Conservation (phyloP, 2,888 invertebrate genomes). For the Unio pictorum region DNA sequence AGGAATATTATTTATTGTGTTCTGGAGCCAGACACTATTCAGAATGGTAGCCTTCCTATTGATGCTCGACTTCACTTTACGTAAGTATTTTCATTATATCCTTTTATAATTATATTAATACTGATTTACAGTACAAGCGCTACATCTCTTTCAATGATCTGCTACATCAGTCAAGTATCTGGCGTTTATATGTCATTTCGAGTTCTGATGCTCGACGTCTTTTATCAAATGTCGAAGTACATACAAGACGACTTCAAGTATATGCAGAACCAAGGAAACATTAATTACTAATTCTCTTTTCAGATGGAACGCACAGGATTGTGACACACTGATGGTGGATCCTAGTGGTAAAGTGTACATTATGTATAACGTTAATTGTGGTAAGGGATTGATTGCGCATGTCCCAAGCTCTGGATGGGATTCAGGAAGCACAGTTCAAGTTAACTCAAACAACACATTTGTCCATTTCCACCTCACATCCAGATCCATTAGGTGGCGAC, state of each 20-base stretch:
- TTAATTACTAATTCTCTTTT: background rate
- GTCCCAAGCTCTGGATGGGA: slow-evolving; percentile 34
- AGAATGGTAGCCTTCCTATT: slow-evolving; percentile 7
- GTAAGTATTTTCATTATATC: slow-evolving; percentile 5
- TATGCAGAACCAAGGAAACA: background rate
- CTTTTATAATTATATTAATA: no score
- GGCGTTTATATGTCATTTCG: background rate
- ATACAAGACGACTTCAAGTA: background rate
- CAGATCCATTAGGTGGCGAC: slow-evolving; percentile 42
- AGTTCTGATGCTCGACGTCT: no score
- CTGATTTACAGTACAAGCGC: no score
- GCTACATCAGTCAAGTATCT: background rate
- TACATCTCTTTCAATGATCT: background rate
- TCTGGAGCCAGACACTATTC: slow-evolving; percentile 23
- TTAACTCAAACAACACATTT: slow-evolving; percentile 23
- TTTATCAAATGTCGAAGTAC: no score
- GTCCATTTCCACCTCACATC: slow-evolving; percentile 6
- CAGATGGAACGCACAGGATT: slow-evolving; percentile 23
- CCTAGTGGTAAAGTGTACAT: slow-evolving; percentile 15
- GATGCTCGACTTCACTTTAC: slow-evolving; percentile 27
- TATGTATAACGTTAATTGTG: slow-evolving; percentile 13
- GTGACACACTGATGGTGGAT: slow-evolving; percentile 25
- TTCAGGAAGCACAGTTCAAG: slow-evolving; percentile 10
- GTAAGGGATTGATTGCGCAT: slow-evolving; percentile 24
- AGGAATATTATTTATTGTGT: slow-evolving; percentile 37